Evolutionary conservation across 2,797 vertebrate species (phyloP).

Genomic region (Dryobates pubescens): DNA sequence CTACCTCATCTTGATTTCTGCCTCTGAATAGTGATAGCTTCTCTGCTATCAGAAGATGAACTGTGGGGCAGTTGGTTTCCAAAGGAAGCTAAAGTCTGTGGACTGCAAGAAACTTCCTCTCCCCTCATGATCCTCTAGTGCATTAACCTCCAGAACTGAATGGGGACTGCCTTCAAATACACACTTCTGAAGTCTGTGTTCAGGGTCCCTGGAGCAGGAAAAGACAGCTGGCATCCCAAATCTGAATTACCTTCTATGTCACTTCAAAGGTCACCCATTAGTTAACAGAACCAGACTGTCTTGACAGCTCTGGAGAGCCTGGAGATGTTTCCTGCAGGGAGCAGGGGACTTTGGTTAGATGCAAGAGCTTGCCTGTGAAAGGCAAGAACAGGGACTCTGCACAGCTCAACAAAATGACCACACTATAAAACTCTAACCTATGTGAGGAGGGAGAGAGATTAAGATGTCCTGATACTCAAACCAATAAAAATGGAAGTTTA

Average conservation of each 20-base stretch:
- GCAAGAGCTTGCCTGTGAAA: background rate
- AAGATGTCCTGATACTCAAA: background rate
- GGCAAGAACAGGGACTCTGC: background rate
- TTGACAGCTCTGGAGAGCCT: background rate
- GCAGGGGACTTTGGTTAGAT: background rate
- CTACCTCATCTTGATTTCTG: background rate
- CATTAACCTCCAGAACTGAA: background rate
- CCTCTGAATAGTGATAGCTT: background rate
- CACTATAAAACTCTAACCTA: background rate
- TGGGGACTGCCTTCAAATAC: background rate
- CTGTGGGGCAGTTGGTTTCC: background rate
- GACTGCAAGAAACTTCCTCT: background rate
- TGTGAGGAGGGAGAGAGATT: background rate
- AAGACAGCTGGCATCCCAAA: background rate
- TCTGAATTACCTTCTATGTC: background rate
- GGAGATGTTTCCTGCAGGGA: background rate
- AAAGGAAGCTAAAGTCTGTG: background rate
- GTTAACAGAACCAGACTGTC: background rate
- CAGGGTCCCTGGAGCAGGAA: background rate
- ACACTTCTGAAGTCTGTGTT: background rate
- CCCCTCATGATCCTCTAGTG: background rate
- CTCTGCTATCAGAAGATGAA: background rate
- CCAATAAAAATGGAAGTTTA: background rate
- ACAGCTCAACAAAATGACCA: background rate
- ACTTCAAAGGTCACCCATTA: background rate